A percentile compares a stretch with the other conserved stretches of the same genome.
Conservation (phyloP, 2,888 invertebrate genomes). For the Caenorhabditis zanzibari region DNA sequence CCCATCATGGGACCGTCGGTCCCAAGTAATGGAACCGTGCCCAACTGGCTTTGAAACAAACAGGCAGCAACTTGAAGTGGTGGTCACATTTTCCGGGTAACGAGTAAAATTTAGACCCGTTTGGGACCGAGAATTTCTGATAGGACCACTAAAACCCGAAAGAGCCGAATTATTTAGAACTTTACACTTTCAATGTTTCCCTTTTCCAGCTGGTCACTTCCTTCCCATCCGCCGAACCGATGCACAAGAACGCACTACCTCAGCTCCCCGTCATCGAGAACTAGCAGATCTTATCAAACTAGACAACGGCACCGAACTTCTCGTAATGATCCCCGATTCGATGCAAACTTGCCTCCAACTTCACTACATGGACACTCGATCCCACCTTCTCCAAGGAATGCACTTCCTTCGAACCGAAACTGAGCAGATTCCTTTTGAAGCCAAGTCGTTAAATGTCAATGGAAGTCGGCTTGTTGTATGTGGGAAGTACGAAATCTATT, state of each 20-base stretch:
- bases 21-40: too few relatives aligned
- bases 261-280: conserved; percentile 10
- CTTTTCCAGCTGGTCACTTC: conserved; percentile 32
- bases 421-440: conserved; percentile 67
- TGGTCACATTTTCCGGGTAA: too few relatives aligned
- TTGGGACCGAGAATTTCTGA: too few relatives aligned
- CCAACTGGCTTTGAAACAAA: too few relatives aligned
- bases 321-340: conserved; percentile 46
- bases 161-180: too few relatives aligned
- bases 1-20: too few relatives aligned
- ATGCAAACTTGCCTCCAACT: conserved; percentile 38
- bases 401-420: conserved; percentile 57
- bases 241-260: background rate
- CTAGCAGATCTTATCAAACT: conserved; percentile 47
- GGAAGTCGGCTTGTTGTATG: conserved; percentile 66
- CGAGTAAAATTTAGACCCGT: too few relatives aligned
- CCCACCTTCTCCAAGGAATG: conserved; percentile 49
- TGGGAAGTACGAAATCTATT: conserved; percentile 66
- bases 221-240: conserved; percentile 31
- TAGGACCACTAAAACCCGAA: too few relatives aligned
- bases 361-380: conserved; percentile 54
- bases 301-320: conserved; percentile 56
- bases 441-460: conserved; percentile 48
- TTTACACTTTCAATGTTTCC: too few relatives aligned
- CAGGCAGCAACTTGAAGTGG: too few relatives aligned